Evolutionary conservation across 2,113 vertebrate species (phyloP).

Genomic region (Cyanoliseus patagonus): DNA sequence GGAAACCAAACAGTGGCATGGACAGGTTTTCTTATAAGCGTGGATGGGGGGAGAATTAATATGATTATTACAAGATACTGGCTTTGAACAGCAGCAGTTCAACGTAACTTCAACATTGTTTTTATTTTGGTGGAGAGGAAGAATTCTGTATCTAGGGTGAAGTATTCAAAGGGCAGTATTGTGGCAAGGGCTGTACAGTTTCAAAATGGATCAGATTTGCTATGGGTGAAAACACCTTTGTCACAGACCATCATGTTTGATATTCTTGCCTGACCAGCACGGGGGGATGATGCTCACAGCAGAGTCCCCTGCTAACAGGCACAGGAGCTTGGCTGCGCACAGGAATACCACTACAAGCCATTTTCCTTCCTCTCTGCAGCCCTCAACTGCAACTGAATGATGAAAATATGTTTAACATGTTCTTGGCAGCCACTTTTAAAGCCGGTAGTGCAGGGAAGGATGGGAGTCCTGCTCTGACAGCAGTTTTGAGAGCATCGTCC

Average conservation of each 20-base stretch:
- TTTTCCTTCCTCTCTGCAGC: neutral
- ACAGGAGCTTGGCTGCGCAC: neutral
- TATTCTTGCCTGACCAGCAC: neutral
- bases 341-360: neutral
- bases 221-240: neutral
- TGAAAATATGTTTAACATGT: neutral
- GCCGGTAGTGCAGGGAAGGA: neutral
- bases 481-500: neutral
- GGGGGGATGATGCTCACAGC: neutral
- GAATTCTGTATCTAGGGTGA: neutral
- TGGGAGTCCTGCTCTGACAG: neutral
- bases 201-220: neutral
- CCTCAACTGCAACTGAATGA: neutral
- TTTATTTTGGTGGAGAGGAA: neutral
- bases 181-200: neutral
- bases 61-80: neutral
- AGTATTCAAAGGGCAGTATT: neutral
- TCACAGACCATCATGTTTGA: neutral
- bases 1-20: slow-evolving; percentile 62
- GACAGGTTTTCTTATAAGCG: slow-evolving; percentile 20
- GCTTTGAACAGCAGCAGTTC: neutral
- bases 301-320: neutral
- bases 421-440: neutral
- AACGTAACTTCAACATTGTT: neutral
- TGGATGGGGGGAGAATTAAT: neutral